Evolutionary conservation across 1,140 invertebrate genomes (phyloP).

Genomic region (Hydropsyche tenuis): DNA sequence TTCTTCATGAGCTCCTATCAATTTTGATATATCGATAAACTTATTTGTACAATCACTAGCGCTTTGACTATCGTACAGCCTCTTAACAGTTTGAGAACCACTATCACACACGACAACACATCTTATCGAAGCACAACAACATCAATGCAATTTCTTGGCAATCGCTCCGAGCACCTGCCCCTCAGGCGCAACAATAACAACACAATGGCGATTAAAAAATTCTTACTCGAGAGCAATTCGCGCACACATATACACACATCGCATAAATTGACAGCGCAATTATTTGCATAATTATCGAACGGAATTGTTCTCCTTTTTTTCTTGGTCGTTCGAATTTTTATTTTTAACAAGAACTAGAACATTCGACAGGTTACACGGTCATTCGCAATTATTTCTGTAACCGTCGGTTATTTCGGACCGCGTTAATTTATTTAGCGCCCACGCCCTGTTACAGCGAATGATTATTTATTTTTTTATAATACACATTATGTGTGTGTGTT

Average conservation of each 20-base stretch:
- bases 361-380: conserved; percentile 11
- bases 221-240: neutral
- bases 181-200: neutral
- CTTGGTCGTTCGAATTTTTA: neutral
- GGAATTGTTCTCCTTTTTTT: neutral
- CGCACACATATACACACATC: neutral
- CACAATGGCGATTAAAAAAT: conserved; percentile 8
- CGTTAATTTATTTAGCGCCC: conserved; percentile 25
- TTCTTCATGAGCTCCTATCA: too few species aligned
- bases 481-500: too few species aligned
- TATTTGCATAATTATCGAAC: conserved; percentile 17
- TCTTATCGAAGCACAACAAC: too few species aligned
- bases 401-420: conserved; percentile 14
- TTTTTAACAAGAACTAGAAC: conserved; percentile 10
- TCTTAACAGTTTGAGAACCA: too few species aligned
- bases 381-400: conserved; percentile 26
- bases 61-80: too few species aligned
- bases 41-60: too few species aligned
- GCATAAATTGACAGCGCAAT: neutral
- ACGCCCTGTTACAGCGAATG: conserved; percentile 8
- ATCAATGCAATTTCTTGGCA: too few species aligned
- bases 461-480: neutral
- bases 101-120: too few species aligned
- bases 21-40: too few species aligned
- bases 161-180: neutral